phyloP scores from a whole-genome alignment of 2,113 vertebrate genomes.

The Gymnogyps californianus region DNA sequence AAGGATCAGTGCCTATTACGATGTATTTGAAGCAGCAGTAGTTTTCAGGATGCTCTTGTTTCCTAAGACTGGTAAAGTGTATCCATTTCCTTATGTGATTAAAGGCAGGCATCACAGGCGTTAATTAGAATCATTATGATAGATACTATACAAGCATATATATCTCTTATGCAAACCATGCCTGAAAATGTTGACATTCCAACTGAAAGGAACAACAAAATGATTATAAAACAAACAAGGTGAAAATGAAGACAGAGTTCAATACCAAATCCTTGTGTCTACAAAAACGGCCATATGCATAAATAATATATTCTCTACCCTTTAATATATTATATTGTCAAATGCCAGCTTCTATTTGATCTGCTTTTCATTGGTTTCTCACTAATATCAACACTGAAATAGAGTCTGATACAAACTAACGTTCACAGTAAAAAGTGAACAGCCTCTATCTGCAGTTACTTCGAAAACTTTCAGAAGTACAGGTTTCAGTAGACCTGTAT shows the following conservation, averaged over 20 bases:
- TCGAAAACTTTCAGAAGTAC: neutral
- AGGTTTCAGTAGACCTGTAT: neutral
- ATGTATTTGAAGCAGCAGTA: neutral
- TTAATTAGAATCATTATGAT: neutral
- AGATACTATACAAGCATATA: neutral
- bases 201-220: neutral
- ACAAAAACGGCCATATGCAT: neutral
- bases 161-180: neutral
- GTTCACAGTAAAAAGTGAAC: neutral
- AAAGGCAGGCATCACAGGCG: neutral
- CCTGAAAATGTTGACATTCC: neutral
- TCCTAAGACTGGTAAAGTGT: neutral
- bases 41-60: neutral
- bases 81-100: neutral
- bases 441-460: neutral
- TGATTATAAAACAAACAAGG: neutral
- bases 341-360: neutral
- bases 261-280: neutral
- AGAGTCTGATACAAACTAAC: neutral
- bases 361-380: neutral
- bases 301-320: neutral
- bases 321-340: neutral
- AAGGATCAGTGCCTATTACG: neutral
- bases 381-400: neutral
- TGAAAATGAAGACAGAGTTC: neutral